Evolutionary conservation across 1,140 invertebrate species (phyloP), one percentile per base, ranked within the genome.

Genomic region (Acyrthosiphon pisum): DNA sequence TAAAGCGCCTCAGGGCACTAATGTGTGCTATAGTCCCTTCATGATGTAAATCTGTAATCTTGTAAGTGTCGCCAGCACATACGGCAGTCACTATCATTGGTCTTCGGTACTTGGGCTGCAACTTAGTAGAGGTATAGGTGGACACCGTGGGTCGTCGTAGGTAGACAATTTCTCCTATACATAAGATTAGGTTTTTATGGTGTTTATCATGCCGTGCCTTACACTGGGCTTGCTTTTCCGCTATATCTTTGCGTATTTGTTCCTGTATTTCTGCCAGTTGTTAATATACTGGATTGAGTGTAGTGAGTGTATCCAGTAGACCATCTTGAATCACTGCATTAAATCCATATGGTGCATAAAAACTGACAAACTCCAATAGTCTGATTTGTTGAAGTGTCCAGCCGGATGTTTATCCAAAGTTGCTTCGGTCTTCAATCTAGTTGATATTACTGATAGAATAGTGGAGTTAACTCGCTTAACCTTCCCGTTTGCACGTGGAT

Each of bases 321-420:
- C 81, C 81, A n/a, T 89, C 93, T 22, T 4, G 7, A 26, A 76
- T 46, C 2, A 37, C 7, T 76, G 88, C 56, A 22, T 41, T 11
- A 26, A 86, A 93, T 20, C 88, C 88, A 30, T 83, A 88, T 18
- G 91, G 9, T 18, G 60, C 44, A 22, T 84, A n/a, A 6, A 93
- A 93, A 11, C n/a, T 88, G 93, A 53, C 86, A 41, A 7, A 76
- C 68, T n/a, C 93, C 93, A 41, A 44, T 91, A 20, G 93, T 88
- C 20, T 60, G 26, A 53, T 93, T 93, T 11, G 41, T 22, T 46
- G 68, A 50, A 0, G 41, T 50, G 30, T 2, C 44, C 37, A 23
- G 1, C 9, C 18, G 91, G 14, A 11, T 89, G 18, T 53, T 89
- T 37, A 84, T 91, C 76, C 88, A 88, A 93, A 26, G 26, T 90